Evolutionary conservation across 2,888 invertebrate genomes (phyloP).

Genomic region (Drosophila buzzatii): DNA sequence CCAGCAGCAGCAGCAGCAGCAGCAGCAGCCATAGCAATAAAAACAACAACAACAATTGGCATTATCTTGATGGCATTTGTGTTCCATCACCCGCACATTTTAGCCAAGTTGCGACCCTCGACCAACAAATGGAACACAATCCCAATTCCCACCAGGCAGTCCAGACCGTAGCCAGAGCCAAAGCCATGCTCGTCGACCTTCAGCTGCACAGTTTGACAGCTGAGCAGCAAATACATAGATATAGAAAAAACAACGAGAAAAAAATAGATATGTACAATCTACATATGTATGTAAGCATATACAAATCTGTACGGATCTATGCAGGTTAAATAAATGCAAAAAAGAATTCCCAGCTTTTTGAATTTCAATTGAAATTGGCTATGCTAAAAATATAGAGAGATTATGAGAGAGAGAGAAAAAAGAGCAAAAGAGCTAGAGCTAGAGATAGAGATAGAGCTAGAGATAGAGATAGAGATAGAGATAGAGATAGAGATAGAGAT

Average conservation of each 20-base stretch:
- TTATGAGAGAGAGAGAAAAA: background rate
- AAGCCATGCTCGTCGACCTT: constrained; percentile 62
- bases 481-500: background rate
- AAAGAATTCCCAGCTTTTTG: constrained; percentile 32
- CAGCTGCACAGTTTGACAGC: constrained; percentile 76
- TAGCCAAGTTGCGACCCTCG: constrained; percentile 29
- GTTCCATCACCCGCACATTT: constrained; percentile 51
- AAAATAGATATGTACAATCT: background rate
- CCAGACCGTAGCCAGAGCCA: constrained; percentile 23
- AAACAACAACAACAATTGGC: constrained; percentile 43
- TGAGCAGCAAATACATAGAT: constrained; percentile 57
- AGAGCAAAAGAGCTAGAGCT: background rate
- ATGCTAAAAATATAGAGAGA: background rate
- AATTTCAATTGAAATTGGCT: constrained; percentile 5
- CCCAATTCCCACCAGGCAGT: constrained; percentile 53
- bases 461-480: background rate
- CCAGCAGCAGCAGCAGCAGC: background rate
- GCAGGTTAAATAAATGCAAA: constrained; percentile 50
- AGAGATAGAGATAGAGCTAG: background rate
- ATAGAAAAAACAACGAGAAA: background rate
- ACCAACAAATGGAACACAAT: constrained; percentile 42
- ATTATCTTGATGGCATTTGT: constrained; percentile 70
- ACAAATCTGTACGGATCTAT: constrained; percentile 18
- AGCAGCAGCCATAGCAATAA: constrained; percentile 17
- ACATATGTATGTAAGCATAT: constrained; percentile 5